Base-by-base conservation (phyloP, 2,797 vertebrate species). In the Smutsia temminckii region DNA sequence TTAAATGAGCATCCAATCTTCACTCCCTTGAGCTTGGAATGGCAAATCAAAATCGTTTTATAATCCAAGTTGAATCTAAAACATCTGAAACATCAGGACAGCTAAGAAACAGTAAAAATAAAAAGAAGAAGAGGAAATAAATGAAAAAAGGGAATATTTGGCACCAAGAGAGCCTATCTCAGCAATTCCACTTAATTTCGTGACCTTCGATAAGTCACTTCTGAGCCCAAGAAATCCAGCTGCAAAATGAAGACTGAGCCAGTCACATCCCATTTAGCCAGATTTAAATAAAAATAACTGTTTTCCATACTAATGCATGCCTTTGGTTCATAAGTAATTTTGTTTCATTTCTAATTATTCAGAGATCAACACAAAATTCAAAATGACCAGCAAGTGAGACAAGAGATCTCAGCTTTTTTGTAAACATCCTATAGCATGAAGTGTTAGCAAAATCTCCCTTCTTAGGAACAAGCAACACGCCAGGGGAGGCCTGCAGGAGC, bases 361-460 rank as follows among this genome's bases (percentile, higher is more conserved):
- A 11, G 42, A 93, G 34, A 88, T 51, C 46, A 80, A 79, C 27
- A 34, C 8, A 49, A 90, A 96, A 91, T 27, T 61, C 18, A 29
- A 63, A 89, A 40, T 34, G 77, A 74, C 20, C 40, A 34, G 74
- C 59, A 42, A 61, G 49, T 29, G 34, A 77, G 20, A 8, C 40
- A 78, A 88, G 49, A 79, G 68, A 51, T 17, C 29, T 8, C 29
- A 1, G 37, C 46, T 53, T 89, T 95, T 55, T 57, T 51, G 46
- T 46, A 95, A 95, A 89, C 11, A 81, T 55, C n/a, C 20, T 66
- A 1, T 10, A 27, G 46, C 85, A 51, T 34, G 27, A 93, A 81
- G 18, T 37, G 51, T 68, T 93, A 96, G 66, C 89, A 97, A 91
- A 96, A 74, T 85, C 77, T 85, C 86, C 79, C 61, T 29, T 83